These are phyloP conservation scores for Meteorus colon DNA, from an alignment of 2,888 invertebrate species.

Conservation along the genomic window DNA sequence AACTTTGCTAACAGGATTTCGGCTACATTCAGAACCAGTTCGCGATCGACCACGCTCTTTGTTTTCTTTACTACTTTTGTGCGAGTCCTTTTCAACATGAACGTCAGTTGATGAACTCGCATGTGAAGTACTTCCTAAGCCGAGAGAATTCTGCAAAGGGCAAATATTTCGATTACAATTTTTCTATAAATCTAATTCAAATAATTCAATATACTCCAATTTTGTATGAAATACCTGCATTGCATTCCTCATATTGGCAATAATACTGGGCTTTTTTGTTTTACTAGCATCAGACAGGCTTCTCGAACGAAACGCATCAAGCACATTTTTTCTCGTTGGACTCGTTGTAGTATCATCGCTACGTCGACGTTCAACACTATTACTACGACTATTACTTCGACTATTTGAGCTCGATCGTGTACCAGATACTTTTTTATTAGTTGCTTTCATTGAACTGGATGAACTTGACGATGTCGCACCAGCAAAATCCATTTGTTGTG, in stretches of 20 bases:
- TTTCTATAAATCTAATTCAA: too few species aligned
- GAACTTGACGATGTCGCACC: slow-evolving; percentile 57
- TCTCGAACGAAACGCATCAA: slow-evolving; percentile 86
- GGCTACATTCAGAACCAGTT: slow-evolving; percentile 76
- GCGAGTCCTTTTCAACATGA: slow-evolving; percentile 63
- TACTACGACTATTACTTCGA: slow-evolving; percentile 68
- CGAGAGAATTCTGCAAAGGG: slow-evolving; percentile 59
- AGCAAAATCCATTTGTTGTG: slow-evolving; percentile 59
- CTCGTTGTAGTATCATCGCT: slow-evolving; percentile 79
- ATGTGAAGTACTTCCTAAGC: slow-evolving; percentile 60
- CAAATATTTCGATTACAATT: slow-evolving; percentile 13
- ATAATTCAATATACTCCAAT: not conserved
- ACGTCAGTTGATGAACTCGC: slow-evolving; percentile 68
- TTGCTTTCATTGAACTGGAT: slow-evolving; percentile 60
- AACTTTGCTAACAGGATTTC: slow-evolving; percentile 91
- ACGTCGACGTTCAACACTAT: slow-evolving; percentile 67
- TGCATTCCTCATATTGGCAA: slow-evolving; percentile 89
- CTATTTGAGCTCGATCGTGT: slow-evolving; percentile 73
- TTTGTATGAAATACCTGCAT: slow-evolving; percentile 78
- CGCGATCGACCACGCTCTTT: slow-evolving; percentile 62
- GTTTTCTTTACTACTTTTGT: slow-evolving; percentile 59
- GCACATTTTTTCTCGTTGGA: slow-evolving; percentile 82
- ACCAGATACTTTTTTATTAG: slow-evolving; percentile 64
- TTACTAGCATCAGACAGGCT: slow-evolving; percentile 85
- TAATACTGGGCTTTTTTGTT: slow-evolving; percentile 80